A percentile compares a stretch with the other conserved stretches of the same genome.
phyloP scores from a whole-genome alignment of 23 tunicate species.

The Styela clava region DNA sequence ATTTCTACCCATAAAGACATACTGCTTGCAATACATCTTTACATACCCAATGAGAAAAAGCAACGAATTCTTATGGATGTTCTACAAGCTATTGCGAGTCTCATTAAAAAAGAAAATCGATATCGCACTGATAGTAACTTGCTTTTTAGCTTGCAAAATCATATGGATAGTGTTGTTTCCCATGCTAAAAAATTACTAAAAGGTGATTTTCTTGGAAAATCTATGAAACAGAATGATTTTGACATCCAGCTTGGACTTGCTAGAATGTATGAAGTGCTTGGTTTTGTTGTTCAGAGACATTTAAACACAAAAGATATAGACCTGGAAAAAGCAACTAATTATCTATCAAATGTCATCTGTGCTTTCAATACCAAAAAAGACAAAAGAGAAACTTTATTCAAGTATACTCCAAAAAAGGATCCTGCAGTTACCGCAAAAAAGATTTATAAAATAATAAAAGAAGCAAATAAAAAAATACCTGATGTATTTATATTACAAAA shows the following conservation, averaged over 20 bases:
- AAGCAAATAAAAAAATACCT: slow-evolving; percentile 25
- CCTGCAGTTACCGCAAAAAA: slow-evolving; percentile 15
- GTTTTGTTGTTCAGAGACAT: slow-evolving; percentile 38
- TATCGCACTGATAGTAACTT: background rate
- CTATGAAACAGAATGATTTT: no score
- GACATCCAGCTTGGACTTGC: slow-evolving; percentile 23
- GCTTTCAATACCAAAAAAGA: no score
- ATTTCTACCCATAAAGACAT: background rate
- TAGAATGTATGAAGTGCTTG: slow-evolving; percentile 35
- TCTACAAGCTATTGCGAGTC: background rate
- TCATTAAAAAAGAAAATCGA: slow-evolving; percentile 18
- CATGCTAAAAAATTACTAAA: background rate
- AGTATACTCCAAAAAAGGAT: slow-evolving; percentile 2
- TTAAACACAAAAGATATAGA: slow-evolving; percentile 10
- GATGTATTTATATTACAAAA: no score
- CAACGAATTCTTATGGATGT: background rate
- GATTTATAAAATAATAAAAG: slow-evolving; percentile 1
- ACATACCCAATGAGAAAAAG: background rate
- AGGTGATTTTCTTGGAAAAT: no score
- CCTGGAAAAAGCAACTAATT: slow-evolving; percentile 3
- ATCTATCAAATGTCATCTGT: no score
- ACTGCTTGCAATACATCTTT: background rate
- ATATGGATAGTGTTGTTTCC: background rate
- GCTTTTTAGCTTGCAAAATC: slow-evolving; percentile 5
- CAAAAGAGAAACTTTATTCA: no score